phyloP scores from a whole-genome alignment of 2,888 invertebrate genomes.

The Oeneis ivallda region DNA sequence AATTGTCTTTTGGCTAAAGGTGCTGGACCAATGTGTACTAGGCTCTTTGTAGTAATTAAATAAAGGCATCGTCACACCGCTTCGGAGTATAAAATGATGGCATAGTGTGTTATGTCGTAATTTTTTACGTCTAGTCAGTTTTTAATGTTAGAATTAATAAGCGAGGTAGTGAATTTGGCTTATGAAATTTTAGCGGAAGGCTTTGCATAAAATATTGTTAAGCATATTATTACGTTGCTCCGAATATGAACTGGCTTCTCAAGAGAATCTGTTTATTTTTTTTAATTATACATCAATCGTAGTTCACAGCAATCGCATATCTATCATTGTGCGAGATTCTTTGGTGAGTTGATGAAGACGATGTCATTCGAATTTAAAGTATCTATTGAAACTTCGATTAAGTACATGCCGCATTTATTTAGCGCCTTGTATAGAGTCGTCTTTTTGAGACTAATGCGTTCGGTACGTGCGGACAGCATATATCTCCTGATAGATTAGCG shows the following conservation, averaged over 20 bases:
- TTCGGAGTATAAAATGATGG: conserved; percentile 63
- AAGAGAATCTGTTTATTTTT: background rate
- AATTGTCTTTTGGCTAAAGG: no score
- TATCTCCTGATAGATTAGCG: background rate
- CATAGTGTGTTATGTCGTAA: conserved; percentile 53
- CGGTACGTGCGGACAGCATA: background rate
- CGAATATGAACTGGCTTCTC: conserved; percentile 36
- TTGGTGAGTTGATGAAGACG: no score
- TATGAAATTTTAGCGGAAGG: conserved; percentile 33
- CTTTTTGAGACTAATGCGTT: no score
- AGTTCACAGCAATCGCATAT: conserved; percentile 8
- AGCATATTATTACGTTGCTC: conserved; percentile 16
- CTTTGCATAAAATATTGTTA: conserved; percentile 22
- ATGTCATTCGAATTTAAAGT: no score
- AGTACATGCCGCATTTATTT: background rate
- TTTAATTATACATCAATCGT: background rate
- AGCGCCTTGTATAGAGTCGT: no score
- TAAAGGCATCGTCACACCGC: conserved; percentile 51
- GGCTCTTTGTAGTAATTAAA: conserved; percentile 39
- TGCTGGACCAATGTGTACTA: no score
- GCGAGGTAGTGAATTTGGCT: conserved; percentile 53
- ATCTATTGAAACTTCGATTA: no score
- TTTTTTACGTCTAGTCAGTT: conserved; percentile 77
- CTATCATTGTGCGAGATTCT: background rate
- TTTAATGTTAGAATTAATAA: conserved; percentile 54